Evolutionary conservation across 2,113 vertebrate species (phyloP), one percentile per base, ranked within the genome.

Genomic region (Melanerpes aurifrons): DNA sequence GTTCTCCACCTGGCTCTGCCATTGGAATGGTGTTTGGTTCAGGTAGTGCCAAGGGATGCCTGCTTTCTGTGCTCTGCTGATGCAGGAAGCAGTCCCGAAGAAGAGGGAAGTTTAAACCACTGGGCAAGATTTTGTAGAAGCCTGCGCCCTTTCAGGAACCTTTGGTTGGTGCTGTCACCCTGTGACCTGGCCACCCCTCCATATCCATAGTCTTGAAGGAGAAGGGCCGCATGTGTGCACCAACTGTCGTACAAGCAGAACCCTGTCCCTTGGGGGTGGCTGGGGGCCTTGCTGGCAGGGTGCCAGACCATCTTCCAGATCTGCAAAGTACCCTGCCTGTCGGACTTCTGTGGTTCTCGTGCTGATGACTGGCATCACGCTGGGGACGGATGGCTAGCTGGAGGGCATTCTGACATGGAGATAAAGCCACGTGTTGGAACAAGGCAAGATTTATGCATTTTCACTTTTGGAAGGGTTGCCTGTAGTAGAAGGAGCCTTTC

Each of bases 271-370:
- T 1, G 10, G 15, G 17, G 2, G 2, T 4, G 2, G 15, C 5
- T 16, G 9, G 35, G 40, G 35, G 6, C 7, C 1, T 64, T 31
- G 16, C 25, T 3, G 1, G 28, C 12, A 4, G 48, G 32, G 29
- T 2, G 7, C 25, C 40, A 2, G 28, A 31, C 32, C 6, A 1
- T 24, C 22, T 73, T 67, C 53, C 0, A 0, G 35, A 20, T 15
- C n/a, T 9, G 24, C 0, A 0, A 12, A 61, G 28, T 0, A 0
- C 47, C 40, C 3, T 2, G n/a, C 74, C 10, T 67, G 0, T 1
- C 1, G 2, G 13, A 1, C 12, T 19, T 18, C 26, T 3, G 1
- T 1, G 2, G 29, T n/a, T 59, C 61, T 83, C 0, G 0, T 2
- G 2, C 32, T 1, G 1, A 69, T 69, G 53, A 43, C 62, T 0